Evolutionary conservation across 2,113 vertebrate genomes (phyloP).

Genomic region (Ophiodon elongatus): DNA sequence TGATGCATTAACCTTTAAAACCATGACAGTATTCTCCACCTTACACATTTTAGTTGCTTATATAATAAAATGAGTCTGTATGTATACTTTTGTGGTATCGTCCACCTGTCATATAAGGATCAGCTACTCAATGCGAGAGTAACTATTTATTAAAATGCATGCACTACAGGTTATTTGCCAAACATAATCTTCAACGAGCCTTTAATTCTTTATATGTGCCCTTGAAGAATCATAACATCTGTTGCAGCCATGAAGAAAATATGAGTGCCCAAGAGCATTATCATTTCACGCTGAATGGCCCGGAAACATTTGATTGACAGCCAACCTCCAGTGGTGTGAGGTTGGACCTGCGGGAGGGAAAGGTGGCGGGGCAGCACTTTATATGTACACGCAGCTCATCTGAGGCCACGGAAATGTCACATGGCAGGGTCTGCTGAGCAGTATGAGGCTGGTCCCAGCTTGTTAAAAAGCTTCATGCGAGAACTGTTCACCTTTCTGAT

Average conservation of each 20-base stretch:
- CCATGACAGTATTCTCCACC: not conserved
- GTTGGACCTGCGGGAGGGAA: constrained; percentile 21
- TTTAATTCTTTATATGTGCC: constrained; percentile 10
- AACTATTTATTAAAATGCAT: not conserved
- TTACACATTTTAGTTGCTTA: not conserved
- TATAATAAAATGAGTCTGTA: not conserved
- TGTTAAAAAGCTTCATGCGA: not conserved
- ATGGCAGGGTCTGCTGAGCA: constrained; percentile 25
- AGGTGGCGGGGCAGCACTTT: constrained; percentile 40
- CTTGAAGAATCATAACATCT: constrained; percentile 40
- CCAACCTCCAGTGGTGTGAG: constrained; percentile 37
- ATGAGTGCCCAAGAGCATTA: constrained; percentile 29
- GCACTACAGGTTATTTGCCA: not conserved
- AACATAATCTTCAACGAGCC: not conserved
- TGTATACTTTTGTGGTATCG: not conserved
- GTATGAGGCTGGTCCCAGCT: constrained; percentile 7
- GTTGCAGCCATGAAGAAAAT: constrained; percentile 33
- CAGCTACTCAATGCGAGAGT: not conserved
- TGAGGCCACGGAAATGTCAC: constrained; percentile 37
- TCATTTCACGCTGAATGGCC: constrained; percentile 47
- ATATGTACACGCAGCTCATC: constrained; percentile 13
- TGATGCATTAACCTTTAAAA: not conserved
- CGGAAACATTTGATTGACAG: constrained; percentile 57
- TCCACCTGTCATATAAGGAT: not conserved
- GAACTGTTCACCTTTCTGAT: constrained; percentile 22